Base-by-base conservation (phyloP, 2,888 invertebrate genomes). In the Sinopyrophorus schimmeli region DNA sequence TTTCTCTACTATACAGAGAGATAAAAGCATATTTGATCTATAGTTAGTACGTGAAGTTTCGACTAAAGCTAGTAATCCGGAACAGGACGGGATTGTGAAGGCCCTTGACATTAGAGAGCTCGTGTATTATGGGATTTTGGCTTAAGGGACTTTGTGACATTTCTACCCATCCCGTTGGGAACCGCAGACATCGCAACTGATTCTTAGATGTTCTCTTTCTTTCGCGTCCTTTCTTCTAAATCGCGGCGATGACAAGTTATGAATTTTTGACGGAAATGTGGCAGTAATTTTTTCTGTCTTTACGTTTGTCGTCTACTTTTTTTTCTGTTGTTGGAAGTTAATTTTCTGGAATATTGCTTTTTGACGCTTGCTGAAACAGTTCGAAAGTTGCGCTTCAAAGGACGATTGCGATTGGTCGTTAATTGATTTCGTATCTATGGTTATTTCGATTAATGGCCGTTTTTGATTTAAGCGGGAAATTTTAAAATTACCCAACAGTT, bases 1-100 rank as follows among this genome's bases (percentile, higher is more conserved):
- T 47, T 41, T 27, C 28, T 32, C 41, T 41, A 41, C 35, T 24
- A 41, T 47, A 41, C 41, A 47, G 32, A 37, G n/a, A n/a, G 23
- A 31, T 15, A 23, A 48, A 34, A 46, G 53, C 54, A 51, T 50
- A 54, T 56, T 58, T 56, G 55, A 58, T 58, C 47, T 56, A 56
- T 54, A 50, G 52, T 56, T 54, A 54, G 54, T 47, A 49, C 52
- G 50, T 53, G 53, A 46, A 49, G 41, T 54, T 58, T 41, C 34
- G 41, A 30, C 40, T 50, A 49, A 53, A 46, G 53, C 44, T 30
- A 41, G 48, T 58, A 58, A 58, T 58, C 58, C 58, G 49, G 44
- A 56, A 50, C 52, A 52, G 55, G 48, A 47, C 58, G 47, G 49
- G 48, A 54, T 57, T 47, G 41, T 47, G 46, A 46, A 51, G 53